Percentiles rank a stretch among this genome's conserved stretches.
These are phyloP conservation scores for Pemphredon lugubris DNA, from an alignment of 2,888 invertebrate species.

Conservation along the genomic window DNA sequence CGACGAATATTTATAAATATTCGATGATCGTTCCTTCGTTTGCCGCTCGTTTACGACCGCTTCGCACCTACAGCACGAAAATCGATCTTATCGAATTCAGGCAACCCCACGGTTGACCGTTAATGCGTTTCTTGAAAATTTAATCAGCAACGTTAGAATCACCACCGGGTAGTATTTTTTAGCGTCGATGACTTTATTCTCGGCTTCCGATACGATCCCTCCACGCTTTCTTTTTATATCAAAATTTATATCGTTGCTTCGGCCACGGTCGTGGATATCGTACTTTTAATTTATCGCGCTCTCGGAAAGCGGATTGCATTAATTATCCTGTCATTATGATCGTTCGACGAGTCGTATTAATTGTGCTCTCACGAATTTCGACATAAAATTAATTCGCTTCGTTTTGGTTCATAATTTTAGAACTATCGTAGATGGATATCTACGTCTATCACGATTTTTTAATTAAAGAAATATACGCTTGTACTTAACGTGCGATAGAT, in stretches of 20 bases:
- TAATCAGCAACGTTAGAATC: slow-evolving; percentile 30
- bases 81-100: slow-evolving; percentile 63
- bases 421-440: no score
- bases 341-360: no score
- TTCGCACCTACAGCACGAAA: slow-evolving; percentile 29
- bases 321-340: slow-evolving; percentile 2
- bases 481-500: no score
- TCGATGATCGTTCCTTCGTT: slow-evolving; percentile 67
- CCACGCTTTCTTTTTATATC: neutral
- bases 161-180: slow-evolving; percentile 25
- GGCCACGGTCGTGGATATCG: neutral
- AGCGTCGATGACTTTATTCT: slow-evolving; percentile 40
- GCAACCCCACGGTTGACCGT: slow-evolving; percentile 23
- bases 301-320: neutral
- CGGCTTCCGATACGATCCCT: neutral
- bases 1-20: slow-evolving; percentile 75
- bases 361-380: no score
- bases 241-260: neutral
- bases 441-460: no score
- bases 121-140: slow-evolving; percentile 26
- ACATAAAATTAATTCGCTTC: no score
- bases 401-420: no score
- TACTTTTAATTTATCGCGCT: neutral
- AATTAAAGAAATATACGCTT: no score
- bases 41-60: slow-evolving; percentile 41